Base-by-base conservation (phyloP, 2,888 invertebrate genomes). In the Julus scanicus region DNA sequence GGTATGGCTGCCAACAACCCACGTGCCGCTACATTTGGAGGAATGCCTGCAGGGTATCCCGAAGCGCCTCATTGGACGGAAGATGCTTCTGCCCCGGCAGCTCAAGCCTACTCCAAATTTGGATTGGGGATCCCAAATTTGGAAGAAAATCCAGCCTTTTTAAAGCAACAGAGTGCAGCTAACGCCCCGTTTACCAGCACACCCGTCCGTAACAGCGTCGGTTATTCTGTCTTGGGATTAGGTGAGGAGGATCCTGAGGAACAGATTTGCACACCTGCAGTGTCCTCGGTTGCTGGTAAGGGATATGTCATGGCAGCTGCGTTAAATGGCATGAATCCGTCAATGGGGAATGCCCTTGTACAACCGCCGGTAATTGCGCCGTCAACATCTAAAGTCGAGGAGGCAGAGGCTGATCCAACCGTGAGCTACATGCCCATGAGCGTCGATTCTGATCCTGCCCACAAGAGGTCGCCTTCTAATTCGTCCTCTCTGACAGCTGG, bases 391-490 rank as follows among this genome's bases (percentile, higher is more conserved):
- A 48, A 71, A 29, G n/a, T 13, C 20, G 80, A 57, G 37, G 87
- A 87, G 37, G 39, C 8, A 1, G 87, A 48, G 5, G 44, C 53
- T 3, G 86, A 48, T 9, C 37, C 57, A 17, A 15, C 11, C 57
- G n/a, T n/a, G n/a, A 84, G 40, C 53, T 48, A 15, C 49, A 87
- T 39, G 37, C 37, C 49, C 63, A 44, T 39, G n/a, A 71, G 29
- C 39, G 37, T 71, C 57, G 63, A 71, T 20, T 63, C 63, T 4
- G 63, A 63, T 20, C 63, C 63, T 20, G 17, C 83, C 13, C 88
- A 88, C 84, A 88, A 88, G 84, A 15, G 88, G 37, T 88, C 88
- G 44, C 88, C 88, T 13, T 88, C 88, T 5, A 88, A 84, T 49
- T 29, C 88, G n/a, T 84, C 84, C 40, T 88, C 88, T 39, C 37